Percentiles rank a stretch among this genome's conserved stretches.
phyloP scores from a whole-genome alignment of 1,140 invertebrate species.

The Muscidifurax raptorellus region DNA sequence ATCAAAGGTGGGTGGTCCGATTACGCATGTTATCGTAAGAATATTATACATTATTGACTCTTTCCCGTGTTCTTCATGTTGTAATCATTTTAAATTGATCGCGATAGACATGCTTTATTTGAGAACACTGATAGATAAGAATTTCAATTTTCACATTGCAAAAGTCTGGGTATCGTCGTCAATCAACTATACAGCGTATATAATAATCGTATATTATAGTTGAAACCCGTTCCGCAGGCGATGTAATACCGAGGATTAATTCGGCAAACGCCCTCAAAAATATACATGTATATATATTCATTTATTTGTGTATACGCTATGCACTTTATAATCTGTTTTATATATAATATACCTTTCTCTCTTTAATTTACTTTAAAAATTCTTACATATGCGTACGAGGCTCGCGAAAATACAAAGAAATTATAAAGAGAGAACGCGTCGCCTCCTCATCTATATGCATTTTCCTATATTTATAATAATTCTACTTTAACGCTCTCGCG shows the following conservation, averaged over 20 bases:
- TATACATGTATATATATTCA: conserved; percentile 60
- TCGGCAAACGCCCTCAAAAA: conserved; percentile 63
- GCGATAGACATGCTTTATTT: too few species aligned
- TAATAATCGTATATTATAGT: conserved; percentile 30
- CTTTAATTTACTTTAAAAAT: conserved; percentile 41
- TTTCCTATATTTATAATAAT: not conserved
- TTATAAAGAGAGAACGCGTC: conserved; percentile 25
- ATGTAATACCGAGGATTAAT: conserved; percentile 45
- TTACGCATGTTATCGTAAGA: not conserved
- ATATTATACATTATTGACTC: conserved; percentile 29
- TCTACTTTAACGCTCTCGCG: conserved; percentile 14
- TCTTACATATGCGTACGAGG: conserved; percentile 29
- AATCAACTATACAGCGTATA: not conserved
- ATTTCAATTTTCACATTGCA: too few species aligned
- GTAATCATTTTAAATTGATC: conserved; percentile 11
- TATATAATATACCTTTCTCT: conserved; percentile 58
- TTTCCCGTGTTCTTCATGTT: conserved; percentile 30
- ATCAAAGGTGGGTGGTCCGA: too few species aligned
- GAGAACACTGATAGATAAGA: too few species aligned
- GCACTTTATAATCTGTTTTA: conserved; percentile 56
- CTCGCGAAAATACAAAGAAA: not conserved
- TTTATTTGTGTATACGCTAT: conserved; percentile 41
- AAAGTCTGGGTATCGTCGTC: not conserved
- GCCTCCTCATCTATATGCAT: conserved; percentile 27
- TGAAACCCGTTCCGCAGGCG: conserved; percentile 27